Base-by-base conservation (phyloP, 2,888 invertebrate genomes). In the Antheraea yamamai region DNA sequence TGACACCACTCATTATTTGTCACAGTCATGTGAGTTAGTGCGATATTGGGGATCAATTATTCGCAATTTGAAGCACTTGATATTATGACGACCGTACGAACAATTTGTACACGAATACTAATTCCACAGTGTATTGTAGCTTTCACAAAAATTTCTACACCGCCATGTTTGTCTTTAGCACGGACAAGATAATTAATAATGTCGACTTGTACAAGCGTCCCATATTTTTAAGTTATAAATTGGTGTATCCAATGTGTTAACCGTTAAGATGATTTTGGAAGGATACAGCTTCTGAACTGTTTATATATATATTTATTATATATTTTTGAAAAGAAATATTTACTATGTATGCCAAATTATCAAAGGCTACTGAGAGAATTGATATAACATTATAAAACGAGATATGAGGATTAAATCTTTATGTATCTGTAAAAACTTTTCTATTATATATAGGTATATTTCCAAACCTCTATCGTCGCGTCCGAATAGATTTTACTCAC, bases 21-120 rank as follows among this genome's bases (percentile, higher is more conserved):
- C 88, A 87, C 86, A 85, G 85, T 85, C 88, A 88, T 82, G 85
- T 87, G 87, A 88, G 87, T 88, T 87, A 85, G 82, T 83, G 80
- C 81, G 85, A 86, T 89, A 91, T 91, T 90, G 89, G 84, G 83
- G 89, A 93, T 90, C 92, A 93, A 93, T 93, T 93, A 93, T 89
- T 87, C 83, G 84, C 89, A 91, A 93, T 93, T 93, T 88, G 89
- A 91, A 86, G 84, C 92, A 92, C 90, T 92, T 89, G 89, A 88
- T 85, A 79, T 82, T 84, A 89, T 91, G 90, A 89, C 88, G 86
- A 84, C 83, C 81, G 83, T 78, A 83, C 83, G 77, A 79, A 85
- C 88, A 89, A 89, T 90, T 91, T 88, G 88, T 88, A 87, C 81
- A 80, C 82, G 79, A 84, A 73, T 84, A 90, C 92, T 93, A 93